These are phyloP conservation scores for Alloplasta piceator DNA, from an alignment of 2,888 invertebrate species.

Conservation along the genomic window DNA sequence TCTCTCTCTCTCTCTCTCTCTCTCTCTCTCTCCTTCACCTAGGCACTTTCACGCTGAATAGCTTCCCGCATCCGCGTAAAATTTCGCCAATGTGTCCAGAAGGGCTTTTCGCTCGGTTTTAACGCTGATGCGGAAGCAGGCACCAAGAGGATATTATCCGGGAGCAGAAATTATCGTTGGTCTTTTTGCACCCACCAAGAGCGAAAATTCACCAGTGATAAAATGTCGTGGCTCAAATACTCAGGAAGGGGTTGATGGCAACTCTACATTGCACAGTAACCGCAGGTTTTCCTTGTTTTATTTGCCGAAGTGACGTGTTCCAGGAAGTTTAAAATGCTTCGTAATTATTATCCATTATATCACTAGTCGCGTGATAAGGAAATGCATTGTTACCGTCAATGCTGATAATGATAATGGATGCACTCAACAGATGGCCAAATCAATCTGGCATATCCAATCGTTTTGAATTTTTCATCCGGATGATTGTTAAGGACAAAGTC, in stretches of 20 bases:
- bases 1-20: slow-evolving; percentile 60
- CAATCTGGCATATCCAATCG: too few relatives aligned
- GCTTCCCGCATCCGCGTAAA: slow-evolving; percentile 31
- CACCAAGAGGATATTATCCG: slow-evolving; percentile 44
- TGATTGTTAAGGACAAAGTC: too few relatives aligned
- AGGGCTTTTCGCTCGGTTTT: slow-evolving; percentile 9
- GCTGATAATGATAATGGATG: too few relatives aligned
- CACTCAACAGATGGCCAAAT: too few relatives aligned
- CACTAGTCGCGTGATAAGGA: too few relatives aligned
- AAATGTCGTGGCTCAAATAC: background rate
- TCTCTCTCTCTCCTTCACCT: slow-evolving; percentile 53
- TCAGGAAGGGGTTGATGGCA: background rate
- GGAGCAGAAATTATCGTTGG: slow-evolving; percentile 43
- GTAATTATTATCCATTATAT: too few relatives aligned
- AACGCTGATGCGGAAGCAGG: slow-evolving; percentile 39
- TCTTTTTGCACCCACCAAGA: background rate
- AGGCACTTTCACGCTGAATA: slow-evolving; percentile 54
- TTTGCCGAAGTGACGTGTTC: too few relatives aligned
- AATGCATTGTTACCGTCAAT: too few relatives aligned
- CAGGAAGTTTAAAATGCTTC: too few relatives aligned
- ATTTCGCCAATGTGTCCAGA: slow-evolving; percentile 21
- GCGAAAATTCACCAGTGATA: slow-evolving; percentile 12
- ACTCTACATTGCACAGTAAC: too few relatives aligned
- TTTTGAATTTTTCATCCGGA: too few relatives aligned
- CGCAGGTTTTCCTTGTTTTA: too few relatives aligned